Evolutionary conservation across 2,888 invertebrate genomes (phyloP), one percentile per base, ranked within the genome.

Genomic region (Glyphotaelius pellucidus): DNA sequence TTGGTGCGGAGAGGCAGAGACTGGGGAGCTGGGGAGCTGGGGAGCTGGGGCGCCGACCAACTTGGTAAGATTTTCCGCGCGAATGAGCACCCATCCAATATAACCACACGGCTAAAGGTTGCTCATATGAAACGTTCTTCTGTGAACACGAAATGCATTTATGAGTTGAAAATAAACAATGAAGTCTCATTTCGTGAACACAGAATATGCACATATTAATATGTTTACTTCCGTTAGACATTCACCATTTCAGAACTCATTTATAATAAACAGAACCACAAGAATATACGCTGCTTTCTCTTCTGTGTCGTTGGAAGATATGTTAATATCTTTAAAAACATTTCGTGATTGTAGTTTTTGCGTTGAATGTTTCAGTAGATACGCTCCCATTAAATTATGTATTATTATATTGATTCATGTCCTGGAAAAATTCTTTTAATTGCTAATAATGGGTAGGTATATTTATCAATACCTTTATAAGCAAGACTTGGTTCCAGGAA

Each of bases 121-220:
- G 30, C 42, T 86, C 85, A 86, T 86, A 42, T 47, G 85, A 86
- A 86, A 86, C 85, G 85, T 86, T 86, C 85, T 42, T 86, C 42
- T 86, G 47, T 25, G 85, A 86, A 42, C 85, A 42, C 42, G 30
- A 30, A 86, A 42, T 86, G 85, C 85, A 86, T 86, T 86, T 42
- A 86, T 86, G 85, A 86, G 85, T 38, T 38, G 47, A 47, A 38
- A 86, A 86, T 86, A 86, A 86, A 86, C 83, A 83, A 83, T 35
- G 35, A 81, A 25, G 67, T 81, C 81, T 81, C 81, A 81, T 81
- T 81, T 67, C 67, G 67, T 67, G 67, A 67, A 67, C 67, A 67
- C 67, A 67, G 67, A 25, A 67, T 67, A 67, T 67, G 67, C 67
- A 67, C 67, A 67, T 67, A 67, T 19, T 67, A 67, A 67, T 67